Percentiles rank a stretch among this genome's conserved stretches.
phyloP scores from a whole-genome alignment of 2,888 invertebrate species.

The Coelinius sp. region DNA sequence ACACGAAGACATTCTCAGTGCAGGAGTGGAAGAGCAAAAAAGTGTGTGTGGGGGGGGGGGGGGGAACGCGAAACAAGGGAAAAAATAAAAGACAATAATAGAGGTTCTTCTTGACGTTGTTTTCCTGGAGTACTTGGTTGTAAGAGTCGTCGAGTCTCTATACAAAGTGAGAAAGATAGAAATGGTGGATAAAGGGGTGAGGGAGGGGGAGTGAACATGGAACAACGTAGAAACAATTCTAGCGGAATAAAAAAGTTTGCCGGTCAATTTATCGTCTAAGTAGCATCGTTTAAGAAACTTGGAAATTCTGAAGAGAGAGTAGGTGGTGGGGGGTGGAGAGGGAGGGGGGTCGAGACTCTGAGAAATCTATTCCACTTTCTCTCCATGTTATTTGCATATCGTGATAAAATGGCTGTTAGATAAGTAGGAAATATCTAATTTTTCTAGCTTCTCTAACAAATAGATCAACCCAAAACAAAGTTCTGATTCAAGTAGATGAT shows the following conservation, averaged over 20 bases:
- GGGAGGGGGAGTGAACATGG: background rate
- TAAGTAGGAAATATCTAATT: background rate
- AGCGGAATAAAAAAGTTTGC: conserved; percentile 48
- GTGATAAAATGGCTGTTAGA: background rate
- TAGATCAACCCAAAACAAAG: too few relatives aligned
- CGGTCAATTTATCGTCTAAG: conserved; percentile 62
- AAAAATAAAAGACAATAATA: conserved; percentile 11
- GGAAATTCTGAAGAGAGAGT: conserved; percentile 41
- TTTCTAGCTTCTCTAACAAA: too few relatives aligned
- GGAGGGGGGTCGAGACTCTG: too few relatives aligned
- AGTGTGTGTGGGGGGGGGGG: too few relatives aligned
- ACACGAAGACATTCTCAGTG: background rate
- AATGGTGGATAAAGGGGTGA: background rate
- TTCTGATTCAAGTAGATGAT: too few relatives aligned
- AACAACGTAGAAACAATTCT: conserved; percentile 32
- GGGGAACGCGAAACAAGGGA: background rate
- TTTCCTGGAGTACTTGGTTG: conserved; percentile 8
- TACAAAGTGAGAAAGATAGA: conserved; percentile 8
- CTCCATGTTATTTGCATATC: conserved; percentile 48
- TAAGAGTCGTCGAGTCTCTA: conserved; percentile 11
- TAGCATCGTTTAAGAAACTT: conserved; percentile 63
- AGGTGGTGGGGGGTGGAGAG: background rate
- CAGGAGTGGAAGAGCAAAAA: background rate
- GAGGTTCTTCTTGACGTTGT: conserved; percentile 9
- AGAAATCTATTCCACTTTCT: conserved; percentile 39